Evolutionary conservation across 2,113 vertebrate species (phyloP), one percentile per base, ranked within the genome.

Genomic region (Chionomys nivalis): DNA sequence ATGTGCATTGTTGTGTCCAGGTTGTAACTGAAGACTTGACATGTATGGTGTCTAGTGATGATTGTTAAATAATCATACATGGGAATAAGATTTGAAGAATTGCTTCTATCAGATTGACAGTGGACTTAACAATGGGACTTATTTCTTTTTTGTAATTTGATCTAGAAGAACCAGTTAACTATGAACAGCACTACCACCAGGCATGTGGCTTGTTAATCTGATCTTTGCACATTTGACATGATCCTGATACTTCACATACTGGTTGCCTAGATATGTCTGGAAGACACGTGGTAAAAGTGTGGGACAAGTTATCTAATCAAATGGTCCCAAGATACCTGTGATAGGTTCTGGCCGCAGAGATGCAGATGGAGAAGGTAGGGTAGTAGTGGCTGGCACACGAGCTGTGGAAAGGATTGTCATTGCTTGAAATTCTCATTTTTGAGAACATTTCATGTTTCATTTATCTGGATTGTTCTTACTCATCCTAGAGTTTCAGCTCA

Each of bases 281-380:
- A 33, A 33, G 23, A 12, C 44, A 44, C 13, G 31, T 36, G 33
- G 21, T 90, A 21, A 65, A 82, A 28, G 1, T 24, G 0, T 76
- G 70, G 36, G 21, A 21, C 19, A 70, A 3, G n/a, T n/a, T 2
- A 78, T 1, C 5, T 23, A n/a, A 23, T 77, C 44, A 81, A 24
- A 77, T 47, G 55, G 9, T 36, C 44, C 17, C 5, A 1, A 47
- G 2, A n/a, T 97, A 98, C 96, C 96, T 97, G 95, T 95, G 39
- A 92, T 90, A 63, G 89, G 12, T 97, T 92, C 96, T 47, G 86
- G 65, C 1, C 44, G 88, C 47, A 61, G 52, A 77, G 91, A 39
- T 33, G 58, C 23, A 55, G 91, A 76, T 14, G 49, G 14, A 49
- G 70, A 52, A 73, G 96, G 76, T 77, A 77, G 86, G 26, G 36